Base-by-base conservation (phyloP, 2,888 invertebrate species). In the Galeruca laticollis region DNA sequence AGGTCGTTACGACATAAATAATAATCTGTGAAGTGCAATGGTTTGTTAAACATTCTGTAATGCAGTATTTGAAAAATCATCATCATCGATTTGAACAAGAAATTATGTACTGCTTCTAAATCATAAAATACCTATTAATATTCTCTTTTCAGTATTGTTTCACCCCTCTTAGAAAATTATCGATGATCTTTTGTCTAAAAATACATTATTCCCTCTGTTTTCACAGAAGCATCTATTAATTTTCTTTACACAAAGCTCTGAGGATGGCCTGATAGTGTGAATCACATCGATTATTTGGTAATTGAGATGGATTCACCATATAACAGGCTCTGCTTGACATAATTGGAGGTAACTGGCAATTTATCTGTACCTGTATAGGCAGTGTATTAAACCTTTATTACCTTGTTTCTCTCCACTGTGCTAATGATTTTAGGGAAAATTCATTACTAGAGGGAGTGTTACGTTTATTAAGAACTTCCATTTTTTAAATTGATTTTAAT, bases 311-410 rank as follows among this genome's bases (percentile, higher is more conserved):
- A 74, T 74, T 63, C 59, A 69, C 68, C 68, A 67, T 71, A 67
- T 72, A 74, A 72, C 69, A 71, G 74, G 68, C 64, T 68, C 70
- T 43, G 61, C 69, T 69, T 71, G 72, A 74, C 74, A 68, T 74
- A 74, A 74, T 74, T 74, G 71, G 67, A 74, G 71, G 71, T 72
- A 74, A 74, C 74, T 71, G 71, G 74, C 72, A 71, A 73, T 74
- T 74, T 74, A 74, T 74, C 72, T 71, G 15, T 69, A 70, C 72
- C 74, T 70, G 64, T 69, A 72, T 67, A 69, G 66, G 67, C 71
- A 66, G 49, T 68, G 49, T 65, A 72, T 72, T 71, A 69, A 69
- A 54, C 68, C 64, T 71, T 70, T 64, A 74, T 69, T 71, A 69
- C 47, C 62, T 61, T 60, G 68, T 71, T 68, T 63, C n/a, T 59